Evolutionary conservation across 1,140 invertebrate species (phyloP), one percentile per base, ranked within the genome.

Genomic region (Diachasma alloeum): DNA sequence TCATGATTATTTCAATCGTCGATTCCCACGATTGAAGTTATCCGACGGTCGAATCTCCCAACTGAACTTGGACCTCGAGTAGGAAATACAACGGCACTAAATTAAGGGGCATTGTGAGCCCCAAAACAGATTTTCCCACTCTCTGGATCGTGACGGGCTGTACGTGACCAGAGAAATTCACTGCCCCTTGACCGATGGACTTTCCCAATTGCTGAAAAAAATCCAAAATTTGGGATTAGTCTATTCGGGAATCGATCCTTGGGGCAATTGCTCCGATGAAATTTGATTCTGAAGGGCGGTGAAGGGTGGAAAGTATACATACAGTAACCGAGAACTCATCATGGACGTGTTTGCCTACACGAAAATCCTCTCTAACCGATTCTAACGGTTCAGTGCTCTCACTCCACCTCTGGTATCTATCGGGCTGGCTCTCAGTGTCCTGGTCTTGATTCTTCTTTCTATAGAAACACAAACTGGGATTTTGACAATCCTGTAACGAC

Each of bases 281-380:
- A 68, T 37, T 68, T 39, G 66, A 68, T 31, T 68, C 42, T 26
- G 44, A 37, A 48, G 22, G 56, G 36, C 15, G n/a, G 48, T 71
- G 76, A 74, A 77, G 74, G 76, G 68, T 9, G 70, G 37, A 42
- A 75, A 76, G 37, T 53, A 73, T 75, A 74, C 56, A 73, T 75
- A 74, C 56, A 63, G 59, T 63, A 68, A 53, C 70, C 31, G 53
- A 77, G 72, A 84, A 87, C 87, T 87, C 82, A 78, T 48, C 44
- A 10, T 15, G 69, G 82, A 83, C 75, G 80, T 89, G 88, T 89
- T 90, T 90, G 84, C 87, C 82, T 89, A 90, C 88, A 90, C 87
- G 87, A 83, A 89, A 90, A 90, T 90, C 87, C 88, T 90, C 86
- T 90, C 84, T 87, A 87, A 85, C 87, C 86, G 84, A 89, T 90